Evolutionary conservation across 2,888 invertebrate species (phyloP), one percentile per base, ranked within the genome.

Genomic region (Oxytorus armatus): DNA sequence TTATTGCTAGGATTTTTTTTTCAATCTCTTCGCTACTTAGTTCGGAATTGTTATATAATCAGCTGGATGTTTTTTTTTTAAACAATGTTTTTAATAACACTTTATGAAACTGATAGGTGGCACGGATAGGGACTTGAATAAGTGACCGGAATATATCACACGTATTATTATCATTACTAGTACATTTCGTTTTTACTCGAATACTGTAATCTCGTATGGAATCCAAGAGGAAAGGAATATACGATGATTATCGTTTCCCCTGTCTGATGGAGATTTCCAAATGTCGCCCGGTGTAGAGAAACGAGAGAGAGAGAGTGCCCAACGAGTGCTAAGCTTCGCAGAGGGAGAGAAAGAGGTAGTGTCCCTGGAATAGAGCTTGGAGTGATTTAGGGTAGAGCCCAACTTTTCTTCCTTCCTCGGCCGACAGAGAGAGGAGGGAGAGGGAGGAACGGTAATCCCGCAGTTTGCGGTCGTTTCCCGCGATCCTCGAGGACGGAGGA

Each of bases 331-430:
- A 66, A 76, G 70, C 76, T 47, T 51, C 42, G 14, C 18, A 11
- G n/a, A 8, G 14, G 39, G 36, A 70, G 55, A 57, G 57, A 65
- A 63, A 61, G n/a, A 59, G 49, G 59, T 42, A 29, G 21, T 36
- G 51, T 33, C 29, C 16, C 69, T 16, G 33, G 25, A 53, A 61
- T 73, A 72, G 29, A 72, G 70, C 79, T 51, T 33, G 25, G 66
- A 77, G 80, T 80, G 80, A 80, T 80, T 80, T 80, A 80, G 80
- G 68, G 53, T 61, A 78, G 63, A 78, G 68, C 80, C 80, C 80
- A 80, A 80, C 77, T 77, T 80, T 79, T 80, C 72, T 77, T 76
- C 44, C 77, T n/a, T 18, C 53, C 53, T 53, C 16, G 44, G 14
- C 23, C 16, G 7, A 51, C 51, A 61, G 61, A 39, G 51, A 51